phyloP scores from a whole-genome alignment of 1,140 invertebrate genomes.

The Druon quercuslanigerum region DNA sequence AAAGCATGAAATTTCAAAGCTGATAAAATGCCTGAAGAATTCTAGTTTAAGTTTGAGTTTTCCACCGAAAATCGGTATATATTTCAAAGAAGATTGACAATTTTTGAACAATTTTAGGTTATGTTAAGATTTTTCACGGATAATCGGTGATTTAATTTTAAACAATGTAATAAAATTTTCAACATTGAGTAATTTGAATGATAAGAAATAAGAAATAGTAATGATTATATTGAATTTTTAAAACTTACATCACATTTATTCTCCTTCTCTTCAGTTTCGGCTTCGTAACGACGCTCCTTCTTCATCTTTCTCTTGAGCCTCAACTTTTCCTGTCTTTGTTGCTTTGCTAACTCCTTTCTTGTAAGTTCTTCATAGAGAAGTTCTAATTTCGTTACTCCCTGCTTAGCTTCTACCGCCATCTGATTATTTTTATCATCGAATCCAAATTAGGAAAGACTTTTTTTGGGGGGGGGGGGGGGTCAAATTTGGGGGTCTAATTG shows the following conservation, averaged over 20 bases:
- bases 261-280: slow-evolving; percentile 76
- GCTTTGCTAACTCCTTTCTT: slow-evolving; percentile 88
- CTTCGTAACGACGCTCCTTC: slow-evolving; percentile 79
- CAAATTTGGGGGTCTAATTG: too few species aligned
- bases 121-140: too few species aligned
- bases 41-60: too few species aligned
- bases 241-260: slow-evolving; percentile 71
- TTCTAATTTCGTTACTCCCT: slow-evolving; percentile 91
- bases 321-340: slow-evolving; percentile 90
- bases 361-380: slow-evolving; percentile 87
- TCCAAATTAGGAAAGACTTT: slow-evolving; percentile 5
- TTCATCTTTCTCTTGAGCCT: slow-evolving; percentile 90
- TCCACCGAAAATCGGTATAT: too few species aligned
- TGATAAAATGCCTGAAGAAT: too few species aligned
- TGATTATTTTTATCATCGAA: slow-evolving; percentile 59
- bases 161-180: too few species aligned
- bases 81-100: too few species aligned
- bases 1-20: too few species aligned
- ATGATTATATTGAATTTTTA: neutral
- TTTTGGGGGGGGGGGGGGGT: too few species aligned
- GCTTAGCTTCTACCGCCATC: slow-evolving; percentile 90
- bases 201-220: slow-evolving; percentile 30
- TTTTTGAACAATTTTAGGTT: too few species aligned
- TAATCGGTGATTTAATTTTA: too few species aligned
- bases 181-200: too few species aligned